Evolutionary conservation across 2,797 vertebrate genomes (phyloP).

Genomic region (Trachops cirrhosus): DNA sequence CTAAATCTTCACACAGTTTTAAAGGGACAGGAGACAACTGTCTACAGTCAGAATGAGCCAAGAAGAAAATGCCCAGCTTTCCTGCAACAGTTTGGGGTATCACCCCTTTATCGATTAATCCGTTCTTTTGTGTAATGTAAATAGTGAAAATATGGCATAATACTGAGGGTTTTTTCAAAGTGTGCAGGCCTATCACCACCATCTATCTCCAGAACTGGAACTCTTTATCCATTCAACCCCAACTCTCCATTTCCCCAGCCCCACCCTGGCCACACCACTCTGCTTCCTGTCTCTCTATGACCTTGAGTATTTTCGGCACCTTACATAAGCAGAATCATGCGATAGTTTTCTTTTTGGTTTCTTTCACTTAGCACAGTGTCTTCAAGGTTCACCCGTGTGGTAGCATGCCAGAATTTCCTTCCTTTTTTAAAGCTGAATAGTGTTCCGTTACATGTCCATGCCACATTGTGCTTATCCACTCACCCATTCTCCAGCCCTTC

Average conservation of each 20-base stretch:
- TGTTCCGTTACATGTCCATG: not conserved
- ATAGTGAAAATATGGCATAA: not conserved
- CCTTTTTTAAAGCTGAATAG: not conserved
- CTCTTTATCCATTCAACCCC: not conserved
- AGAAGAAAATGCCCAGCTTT: not conserved
- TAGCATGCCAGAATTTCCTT: not conserved
- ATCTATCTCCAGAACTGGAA: not conserved
- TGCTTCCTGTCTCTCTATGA: not conserved
- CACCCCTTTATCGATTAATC: not conserved
- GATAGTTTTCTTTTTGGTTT: not conserved
- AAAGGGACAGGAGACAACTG: not conserved
- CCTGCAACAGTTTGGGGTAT: not conserved
- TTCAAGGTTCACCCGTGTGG: not conserved
- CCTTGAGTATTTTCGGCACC: not conserved
- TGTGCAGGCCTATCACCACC: rapidly evolving
- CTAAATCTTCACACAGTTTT: not conserved
- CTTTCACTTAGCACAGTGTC: not conserved
- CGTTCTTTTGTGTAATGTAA: not conserved
- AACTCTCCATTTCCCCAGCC: not conserved
- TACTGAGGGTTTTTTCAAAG: not conserved
- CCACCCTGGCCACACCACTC: not conserved
- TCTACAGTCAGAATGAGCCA: not conserved
- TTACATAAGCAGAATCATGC: too few relatives aligned
- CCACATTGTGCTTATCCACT: not conserved
- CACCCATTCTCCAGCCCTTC: not conserved